phyloP scores from a whole-genome alignment of 1,140 invertebrate genomes.

The Penaeus japonicus region DNA sequence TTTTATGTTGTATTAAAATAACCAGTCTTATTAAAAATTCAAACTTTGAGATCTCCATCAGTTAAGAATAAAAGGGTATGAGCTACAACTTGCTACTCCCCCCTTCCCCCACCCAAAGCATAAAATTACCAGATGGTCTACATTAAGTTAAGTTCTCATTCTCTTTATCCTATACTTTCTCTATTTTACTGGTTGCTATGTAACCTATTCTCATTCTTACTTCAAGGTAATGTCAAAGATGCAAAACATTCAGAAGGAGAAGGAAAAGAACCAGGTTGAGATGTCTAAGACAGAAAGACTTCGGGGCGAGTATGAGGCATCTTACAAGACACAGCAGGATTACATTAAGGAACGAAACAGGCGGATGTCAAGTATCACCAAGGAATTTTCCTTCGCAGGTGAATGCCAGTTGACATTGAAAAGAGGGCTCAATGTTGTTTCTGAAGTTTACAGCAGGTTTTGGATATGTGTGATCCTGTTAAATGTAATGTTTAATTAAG shows the following conservation, averaged over 20 bases:
- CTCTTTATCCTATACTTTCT: neutral
- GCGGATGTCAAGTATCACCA: neutral
- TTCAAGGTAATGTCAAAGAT: neutral
- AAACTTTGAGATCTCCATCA: too few species aligned
- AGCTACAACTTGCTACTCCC: too few species aligned
- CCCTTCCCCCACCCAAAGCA: too few species aligned
- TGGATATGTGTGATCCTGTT: too few species aligned
- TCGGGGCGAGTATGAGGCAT: constrained; percentile 14
- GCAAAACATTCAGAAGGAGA: neutral
- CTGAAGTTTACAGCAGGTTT: too few species aligned
- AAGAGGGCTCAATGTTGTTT: neutral
- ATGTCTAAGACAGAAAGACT: neutral
- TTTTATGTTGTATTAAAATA: too few species aligned
- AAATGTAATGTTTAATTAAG: too few species aligned
- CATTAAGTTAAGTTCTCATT: too few species aligned
- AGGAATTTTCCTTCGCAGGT: constrained; percentile 24
- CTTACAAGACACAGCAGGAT: neutral
- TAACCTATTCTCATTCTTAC: neutral
- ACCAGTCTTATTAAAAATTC: too few species aligned
- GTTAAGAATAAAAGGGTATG: too few species aligned
- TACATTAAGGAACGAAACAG: neutral
- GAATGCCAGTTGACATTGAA: neutral
- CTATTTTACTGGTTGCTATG: neutral
- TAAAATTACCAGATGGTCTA: too few species aligned
- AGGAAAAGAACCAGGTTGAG: constrained; percentile 11